Base-by-base conservation (phyloP, 1,140 invertebrate species). In the Scaptomyza montana region DNA sequence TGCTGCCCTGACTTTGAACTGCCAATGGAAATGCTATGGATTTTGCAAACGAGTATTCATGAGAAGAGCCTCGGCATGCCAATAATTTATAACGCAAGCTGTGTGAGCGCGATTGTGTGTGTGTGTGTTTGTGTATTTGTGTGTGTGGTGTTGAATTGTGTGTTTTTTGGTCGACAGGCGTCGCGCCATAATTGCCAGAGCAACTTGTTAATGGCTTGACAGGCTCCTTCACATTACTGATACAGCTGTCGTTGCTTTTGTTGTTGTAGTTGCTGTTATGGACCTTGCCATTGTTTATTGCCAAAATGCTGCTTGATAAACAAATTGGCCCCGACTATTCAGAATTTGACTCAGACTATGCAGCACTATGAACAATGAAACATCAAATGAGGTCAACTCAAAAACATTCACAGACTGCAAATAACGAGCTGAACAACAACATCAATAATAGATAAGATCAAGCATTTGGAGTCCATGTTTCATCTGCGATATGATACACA, bases 121-220 rank as follows among this genome's bases (percentile, higher is more conserved):
- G 41, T 59, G 28, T 59, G 41, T 59, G 41, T 16, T 16, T 61
- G 30, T 54, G 12, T 43, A 25, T 33, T 10, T 55, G 47, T 51
- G 33, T 49, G 7, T 59, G 28, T 54, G 41, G 46, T 53, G 19
- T 49, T 25, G 28, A 45, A 21, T 49, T 36, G 43, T 70, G 55
- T 72, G 55, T 60, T 56, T 19, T 72, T 72, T 60, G 69, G 55
- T 67, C 57, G 69, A 57, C 68, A 72, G 63, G 57, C 63, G 59
- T 56, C 54, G 54, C 59, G 54, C 54, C 70, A 68, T 77, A 77
- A 77, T 77, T 74, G 74, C 70, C 74, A 41, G 54, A 57, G 70
- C 70, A 74, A 77, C 54, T 74, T 77, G 74, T 72, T 75, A 73
- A 73, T 73, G 64, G 56, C 43, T 41, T 50, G 70, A 60, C 64